A percentile compares a stretch with the other conserved stretches of the same genome.
These are phyloP conservation scores for Ornithoptera priamus DNA, from an alignment of 2,888 invertebrate species.

Conservation along the genomic window DNA sequence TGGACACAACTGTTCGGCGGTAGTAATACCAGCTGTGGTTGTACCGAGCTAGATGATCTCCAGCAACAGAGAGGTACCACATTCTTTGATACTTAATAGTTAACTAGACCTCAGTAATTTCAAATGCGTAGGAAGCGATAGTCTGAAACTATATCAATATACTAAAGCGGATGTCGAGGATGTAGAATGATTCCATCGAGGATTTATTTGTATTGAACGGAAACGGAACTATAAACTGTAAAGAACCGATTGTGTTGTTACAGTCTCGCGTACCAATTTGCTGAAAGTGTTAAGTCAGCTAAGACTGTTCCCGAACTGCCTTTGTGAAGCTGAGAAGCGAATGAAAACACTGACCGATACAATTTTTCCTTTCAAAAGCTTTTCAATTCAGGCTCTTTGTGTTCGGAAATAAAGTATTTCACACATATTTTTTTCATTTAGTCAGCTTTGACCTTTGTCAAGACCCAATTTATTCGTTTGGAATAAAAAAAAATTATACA, in stretches of 20 bases:
- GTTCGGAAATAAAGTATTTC: not conserved
- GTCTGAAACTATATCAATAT: too few species aligned
- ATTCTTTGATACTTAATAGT: too few species aligned
- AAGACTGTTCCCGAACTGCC: not conserved
- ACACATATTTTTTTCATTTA: not conserved
- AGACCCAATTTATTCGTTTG: too few species aligned
- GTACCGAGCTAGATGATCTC: too few species aligned
- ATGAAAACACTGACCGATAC: conserved; percentile 1
- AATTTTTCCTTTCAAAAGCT: not conserved
- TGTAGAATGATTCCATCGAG: not conserved
- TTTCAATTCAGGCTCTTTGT: not conserved
- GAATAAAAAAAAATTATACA: too few species aligned
- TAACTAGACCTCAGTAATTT: too few species aligned
- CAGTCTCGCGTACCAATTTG: not conserved
- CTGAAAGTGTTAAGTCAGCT: not conserved
- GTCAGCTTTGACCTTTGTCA: too few species aligned
- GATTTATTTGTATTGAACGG: not conserved
- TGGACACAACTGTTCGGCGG: too few species aligned
- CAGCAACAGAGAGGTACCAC: too few species aligned
- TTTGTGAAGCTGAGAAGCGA: conserved; percentile 1
- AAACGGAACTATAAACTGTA: not conserved
- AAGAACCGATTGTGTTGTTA: not conserved
- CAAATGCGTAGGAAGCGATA: too few species aligned
- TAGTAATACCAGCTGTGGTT: too few species aligned
- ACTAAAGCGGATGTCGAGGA: too few species aligned